Base-by-base conservation (phyloP, 2,888 invertebrate species). In the Anodontia alba region DNA sequence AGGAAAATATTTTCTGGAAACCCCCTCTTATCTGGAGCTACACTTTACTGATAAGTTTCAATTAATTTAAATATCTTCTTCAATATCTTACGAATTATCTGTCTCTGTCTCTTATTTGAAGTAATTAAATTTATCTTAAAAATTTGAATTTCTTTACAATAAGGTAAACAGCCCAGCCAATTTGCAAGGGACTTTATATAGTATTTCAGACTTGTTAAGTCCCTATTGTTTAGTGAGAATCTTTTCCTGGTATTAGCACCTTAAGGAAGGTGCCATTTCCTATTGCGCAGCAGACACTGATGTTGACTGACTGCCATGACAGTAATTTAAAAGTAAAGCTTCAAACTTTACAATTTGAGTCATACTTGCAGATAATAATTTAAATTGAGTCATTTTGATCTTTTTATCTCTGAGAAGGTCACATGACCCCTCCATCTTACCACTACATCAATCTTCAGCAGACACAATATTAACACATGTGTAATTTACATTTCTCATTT, bases 381-480 rank as follows among this genome's bases (percentile, higher is more conserved):
- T 62, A 62, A 62, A 62, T n/a, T 62, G 62, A 62, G 8, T 62
- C 62, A 62, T 62, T 23, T 54, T 23, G 10, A 7, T 29, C 33
- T 33, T 62, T 62, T 62, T 62, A 62, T 62, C 62, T 62, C 17
- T 17, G 31, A 33, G 33, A 31, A 62, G 62, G 62, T 62, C 33
- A 33, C 33, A 33, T 62, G 33, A 62, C 23, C 23, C 57, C 29
- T 17, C 20, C 62, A 33, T 33, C 62, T 62, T 62, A 62, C 33
- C 33, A 33, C 23, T 17, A 20, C 62, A 62, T 62, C 62, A 62
- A 62, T 62, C 62, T 62, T 17, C 17, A 10, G 62, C 62, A 31
- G 62, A 62, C 62, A 33, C 12, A 62, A 62, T 62, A 62, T 62
- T 62, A 62, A 62, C 7, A 29, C 62, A 62, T 33, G 33, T 20